These are phyloP conservation scores for Masticophis lateralis DNA, from an alignment of 2,797 vertebrate species.

Conservation along the genomic window DNA sequence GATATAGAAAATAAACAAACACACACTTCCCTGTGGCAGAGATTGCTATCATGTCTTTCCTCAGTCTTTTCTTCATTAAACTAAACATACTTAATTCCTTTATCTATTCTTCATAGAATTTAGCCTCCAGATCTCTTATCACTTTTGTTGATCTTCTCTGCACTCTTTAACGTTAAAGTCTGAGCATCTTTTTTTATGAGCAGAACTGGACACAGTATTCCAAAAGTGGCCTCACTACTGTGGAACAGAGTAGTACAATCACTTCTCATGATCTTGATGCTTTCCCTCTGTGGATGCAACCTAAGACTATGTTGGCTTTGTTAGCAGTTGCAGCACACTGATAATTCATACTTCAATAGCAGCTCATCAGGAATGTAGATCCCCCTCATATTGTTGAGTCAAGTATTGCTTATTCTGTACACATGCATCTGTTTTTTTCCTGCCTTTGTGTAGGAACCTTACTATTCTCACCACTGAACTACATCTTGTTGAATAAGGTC, in stretches of 20 bases:
- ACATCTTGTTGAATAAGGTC: background rate
- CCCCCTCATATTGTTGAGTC: background rate
- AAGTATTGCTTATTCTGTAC: background rate
- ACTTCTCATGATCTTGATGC: background rate
- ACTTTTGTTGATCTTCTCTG: background rate
- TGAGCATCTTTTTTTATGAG: background rate
- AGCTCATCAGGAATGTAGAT: background rate
- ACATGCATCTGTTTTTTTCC: background rate
- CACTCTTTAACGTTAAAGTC: background rate
- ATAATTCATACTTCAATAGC: background rate
- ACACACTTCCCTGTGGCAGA: background rate
- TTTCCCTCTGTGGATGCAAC: background rate
- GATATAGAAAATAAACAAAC: background rate
- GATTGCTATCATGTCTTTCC: background rate
- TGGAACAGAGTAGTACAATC: background rate
- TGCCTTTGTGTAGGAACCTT: background rate
- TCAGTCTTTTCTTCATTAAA: background rate
- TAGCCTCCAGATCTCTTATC: background rate
- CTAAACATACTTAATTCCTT: background rate
- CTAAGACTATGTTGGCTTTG: background rate
- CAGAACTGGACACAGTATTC: background rate
- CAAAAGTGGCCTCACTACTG: background rate
- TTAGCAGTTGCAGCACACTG: background rate
- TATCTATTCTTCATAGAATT: background rate
- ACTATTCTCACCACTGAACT: background rate